Evolutionary conservation across 2,888 invertebrate genomes (phyloP).

Genomic region (Deroplatys truncata): DNA sequence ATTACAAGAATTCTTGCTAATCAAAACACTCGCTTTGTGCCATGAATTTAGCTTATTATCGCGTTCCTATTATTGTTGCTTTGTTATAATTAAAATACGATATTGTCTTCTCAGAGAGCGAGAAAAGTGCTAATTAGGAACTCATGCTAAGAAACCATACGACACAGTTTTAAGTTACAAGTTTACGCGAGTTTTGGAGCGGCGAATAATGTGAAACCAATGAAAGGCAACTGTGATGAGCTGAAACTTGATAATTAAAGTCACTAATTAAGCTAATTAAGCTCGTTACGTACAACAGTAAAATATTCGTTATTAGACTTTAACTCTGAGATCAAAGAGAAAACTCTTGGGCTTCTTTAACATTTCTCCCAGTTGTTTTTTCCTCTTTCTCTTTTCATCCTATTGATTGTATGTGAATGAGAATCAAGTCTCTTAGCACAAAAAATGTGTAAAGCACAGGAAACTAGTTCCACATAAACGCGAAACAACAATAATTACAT

Average conservation of each 20-base stretch:
- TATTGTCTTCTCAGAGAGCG: background rate
- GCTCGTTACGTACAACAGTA: conserved; percentile 6
- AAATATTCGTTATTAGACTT: conserved; percentile 13
- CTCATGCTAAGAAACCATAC: background rate
- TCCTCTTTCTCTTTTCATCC: background rate
- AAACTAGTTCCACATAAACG: background rate
- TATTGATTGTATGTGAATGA: background rate
- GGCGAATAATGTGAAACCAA: background rate
- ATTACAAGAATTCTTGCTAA: too few species aligned
- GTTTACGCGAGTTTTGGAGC: background rate
- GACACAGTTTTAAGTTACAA: background rate
- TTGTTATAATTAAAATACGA: background rate
- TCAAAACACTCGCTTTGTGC: background rate
- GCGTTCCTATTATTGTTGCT: background rate
- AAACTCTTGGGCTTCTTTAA: background rate
- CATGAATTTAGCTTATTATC: background rate
- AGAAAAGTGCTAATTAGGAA: conserved; percentile 3
- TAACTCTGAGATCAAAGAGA: conserved; percentile 4
- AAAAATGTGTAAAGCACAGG: background rate
- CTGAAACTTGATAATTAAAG: conserved; percentile 5
- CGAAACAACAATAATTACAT: background rate
- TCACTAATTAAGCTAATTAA: conserved; percentile 13
- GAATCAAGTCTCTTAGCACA: background rate
- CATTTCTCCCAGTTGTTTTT: background rate
- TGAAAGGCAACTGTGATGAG: conserved; percentile 3